Conservation (phyloP, 2,797 vertebrate genomes). For the Kryptopterus vitreolus region DNA sequence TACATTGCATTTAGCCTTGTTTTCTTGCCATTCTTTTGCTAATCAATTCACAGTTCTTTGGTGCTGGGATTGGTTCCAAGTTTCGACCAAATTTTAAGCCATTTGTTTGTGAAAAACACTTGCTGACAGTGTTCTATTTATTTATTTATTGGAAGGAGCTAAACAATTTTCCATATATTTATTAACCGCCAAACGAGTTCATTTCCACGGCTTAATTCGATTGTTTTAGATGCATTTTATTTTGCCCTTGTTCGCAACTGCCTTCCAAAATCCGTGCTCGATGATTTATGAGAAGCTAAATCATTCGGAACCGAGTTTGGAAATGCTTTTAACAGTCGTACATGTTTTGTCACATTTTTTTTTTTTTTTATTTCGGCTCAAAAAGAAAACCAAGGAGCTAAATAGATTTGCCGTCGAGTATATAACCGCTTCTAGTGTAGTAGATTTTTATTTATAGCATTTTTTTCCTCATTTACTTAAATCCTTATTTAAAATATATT, state of each 20-base stretch:
- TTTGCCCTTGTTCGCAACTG: constrained; percentile 47
- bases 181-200: not conserved
- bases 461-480: too few species aligned
- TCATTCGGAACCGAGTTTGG: not conserved
- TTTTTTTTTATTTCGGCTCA: not conserved
- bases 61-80: not conserved
- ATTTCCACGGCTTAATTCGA: not conserved
- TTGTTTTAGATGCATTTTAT: not conserved
- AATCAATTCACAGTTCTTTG: not conserved
- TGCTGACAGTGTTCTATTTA: not conserved
- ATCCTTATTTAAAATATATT: not conserved
- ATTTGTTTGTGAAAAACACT: not conserved
- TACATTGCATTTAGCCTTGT: not conserved
- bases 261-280: constrained; percentile 9
- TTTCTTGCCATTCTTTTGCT: not conserved
- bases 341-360: not conserved
- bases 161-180: not conserved
- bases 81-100: not conserved
- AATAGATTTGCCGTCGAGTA: too few species aligned
- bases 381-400: too few species aligned
- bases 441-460: not conserved
- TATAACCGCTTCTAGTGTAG: too few species aligned
- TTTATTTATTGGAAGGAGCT: not conserved
- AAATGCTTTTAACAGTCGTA: constrained; percentile 3
- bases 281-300: not conserved